Evolutionary conservation across 2,113 vertebrate species (phyloP).

Genomic region (Chascanopsetta lugubris): DNA sequence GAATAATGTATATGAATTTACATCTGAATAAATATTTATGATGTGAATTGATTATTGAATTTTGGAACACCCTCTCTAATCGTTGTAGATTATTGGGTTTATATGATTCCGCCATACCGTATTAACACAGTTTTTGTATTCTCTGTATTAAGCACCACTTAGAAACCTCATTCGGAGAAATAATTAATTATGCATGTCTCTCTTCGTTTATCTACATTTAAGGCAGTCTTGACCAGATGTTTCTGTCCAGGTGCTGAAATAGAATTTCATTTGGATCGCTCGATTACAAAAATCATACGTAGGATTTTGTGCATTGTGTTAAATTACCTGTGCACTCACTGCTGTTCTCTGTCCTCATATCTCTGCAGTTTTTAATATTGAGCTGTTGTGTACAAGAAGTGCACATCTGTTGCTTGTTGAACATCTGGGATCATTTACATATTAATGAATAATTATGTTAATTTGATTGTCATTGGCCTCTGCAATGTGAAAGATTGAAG

Average conservation of each 20-base stretch:
- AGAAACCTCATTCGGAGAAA: not conserved
- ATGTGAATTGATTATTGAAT: not conserved
- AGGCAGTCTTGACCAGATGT: constrained; percentile 16
- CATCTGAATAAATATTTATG: not conserved
- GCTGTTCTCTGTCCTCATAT: constrained; percentile 22
- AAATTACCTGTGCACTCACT: constrained; percentile 32
- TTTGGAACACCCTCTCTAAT: not conserved
- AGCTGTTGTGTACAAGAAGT: constrained; percentile 68
- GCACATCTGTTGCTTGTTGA: constrained; percentile 78
- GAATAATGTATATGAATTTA: not conserved
- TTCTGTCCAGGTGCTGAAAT: constrained; percentile 12
- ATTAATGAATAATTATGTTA: constrained; percentile 85
- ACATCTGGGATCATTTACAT: constrained; percentile 82
- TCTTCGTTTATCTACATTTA: not conserved
- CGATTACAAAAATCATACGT: constrained; percentile 21
- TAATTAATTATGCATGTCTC: not conserved
- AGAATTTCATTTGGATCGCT: constrained; percentile 6
- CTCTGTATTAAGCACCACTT: not conserved
- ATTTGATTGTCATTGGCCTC: constrained; percentile 70
- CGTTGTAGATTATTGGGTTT: too few relatives aligned
- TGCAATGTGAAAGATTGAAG: constrained; percentile 67
- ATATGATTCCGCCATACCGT: too few relatives aligned
- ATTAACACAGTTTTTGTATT: too few relatives aligned
- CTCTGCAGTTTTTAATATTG: constrained; percentile 61
- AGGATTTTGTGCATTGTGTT: constrained; percentile 37